A percentile compares a stretch with the other conserved stretches of the same genome.
phyloP scores from a whole-genome alignment of 2,888 invertebrate genomes.

The Tenthredo scrophulariae region DNA sequence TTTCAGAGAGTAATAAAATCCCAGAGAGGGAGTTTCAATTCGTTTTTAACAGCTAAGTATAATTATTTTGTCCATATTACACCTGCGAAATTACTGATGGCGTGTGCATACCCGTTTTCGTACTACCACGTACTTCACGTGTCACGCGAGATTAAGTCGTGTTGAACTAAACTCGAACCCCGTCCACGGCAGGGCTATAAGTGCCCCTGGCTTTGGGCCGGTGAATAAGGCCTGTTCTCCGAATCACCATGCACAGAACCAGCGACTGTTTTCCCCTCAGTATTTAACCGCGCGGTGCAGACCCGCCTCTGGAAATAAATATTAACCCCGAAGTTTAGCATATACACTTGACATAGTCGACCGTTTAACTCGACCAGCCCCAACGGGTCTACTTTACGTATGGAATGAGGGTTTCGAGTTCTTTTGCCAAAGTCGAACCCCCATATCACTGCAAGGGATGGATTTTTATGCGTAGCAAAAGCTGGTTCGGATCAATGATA shows the following conservation, averaged over 20 bases:
- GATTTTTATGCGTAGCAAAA: too few relatives aligned
- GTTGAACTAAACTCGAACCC: neutral
- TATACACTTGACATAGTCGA: neutral
- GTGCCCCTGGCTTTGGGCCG: neutral
- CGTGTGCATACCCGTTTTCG: neutral
- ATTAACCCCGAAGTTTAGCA: neutral
- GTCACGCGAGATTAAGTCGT: slow-evolving; percentile 13
- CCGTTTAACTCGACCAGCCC: neutral
- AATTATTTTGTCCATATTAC: neutral
- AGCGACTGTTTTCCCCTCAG: neutral
- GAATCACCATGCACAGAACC: neutral
- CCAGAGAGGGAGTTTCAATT: neutral
- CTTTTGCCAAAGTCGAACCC: neutral
- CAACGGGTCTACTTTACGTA: neutral
- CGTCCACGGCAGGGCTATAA: neutral
- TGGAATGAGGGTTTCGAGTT: neutral
- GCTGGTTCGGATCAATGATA: too few relatives aligned
- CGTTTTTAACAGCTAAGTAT: slow-evolving; percentile 3
- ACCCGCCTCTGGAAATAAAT: neutral
- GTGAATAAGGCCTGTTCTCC: neutral
- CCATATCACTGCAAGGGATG: too few relatives aligned
- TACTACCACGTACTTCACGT: neutral
- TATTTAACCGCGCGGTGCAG: neutral
- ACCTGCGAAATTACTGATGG: neutral
- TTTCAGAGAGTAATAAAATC: neutral